phyloP scores from a whole-genome alignment of 2,113 vertebrate species.

The Sylvia atricapilla region DNA sequence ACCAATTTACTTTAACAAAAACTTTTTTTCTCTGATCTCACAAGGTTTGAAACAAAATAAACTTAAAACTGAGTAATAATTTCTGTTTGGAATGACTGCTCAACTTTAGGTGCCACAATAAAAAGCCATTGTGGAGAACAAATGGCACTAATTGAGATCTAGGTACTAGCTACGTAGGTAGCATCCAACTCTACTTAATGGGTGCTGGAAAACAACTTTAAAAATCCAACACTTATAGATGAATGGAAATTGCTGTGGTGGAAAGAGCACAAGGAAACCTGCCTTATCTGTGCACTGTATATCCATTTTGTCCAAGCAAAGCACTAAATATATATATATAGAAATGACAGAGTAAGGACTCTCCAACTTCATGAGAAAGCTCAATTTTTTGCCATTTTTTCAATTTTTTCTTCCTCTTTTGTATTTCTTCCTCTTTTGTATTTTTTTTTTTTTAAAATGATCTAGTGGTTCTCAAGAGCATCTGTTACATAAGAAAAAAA shows the following conservation, averaged over 20 bases:
- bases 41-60: neutral
- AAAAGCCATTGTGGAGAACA: neutral
- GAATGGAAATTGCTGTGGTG: neutral
- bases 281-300: neutral
- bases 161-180: neutral
- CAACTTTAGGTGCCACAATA: fast-evolving
- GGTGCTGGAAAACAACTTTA: neutral
- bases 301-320: neutral
- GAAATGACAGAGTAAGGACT: neutral
- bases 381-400: neutral
- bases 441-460: neutral
- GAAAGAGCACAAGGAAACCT: neutral
- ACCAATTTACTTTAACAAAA: neutral
- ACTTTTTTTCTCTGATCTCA: neutral
- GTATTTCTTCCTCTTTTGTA: neutral
- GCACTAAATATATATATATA: neutral
- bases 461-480: neutral
- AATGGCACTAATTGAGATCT: neutral
- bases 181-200: neutral
- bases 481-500: neutral
- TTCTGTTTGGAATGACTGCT: neutral
- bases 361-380: neutral
- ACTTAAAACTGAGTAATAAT: neutral
- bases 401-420: neutral
- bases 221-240: neutral